Base-by-base conservation (phyloP, 1,140 invertebrate genomes). In the Dreissena polymorpha region DNA sequence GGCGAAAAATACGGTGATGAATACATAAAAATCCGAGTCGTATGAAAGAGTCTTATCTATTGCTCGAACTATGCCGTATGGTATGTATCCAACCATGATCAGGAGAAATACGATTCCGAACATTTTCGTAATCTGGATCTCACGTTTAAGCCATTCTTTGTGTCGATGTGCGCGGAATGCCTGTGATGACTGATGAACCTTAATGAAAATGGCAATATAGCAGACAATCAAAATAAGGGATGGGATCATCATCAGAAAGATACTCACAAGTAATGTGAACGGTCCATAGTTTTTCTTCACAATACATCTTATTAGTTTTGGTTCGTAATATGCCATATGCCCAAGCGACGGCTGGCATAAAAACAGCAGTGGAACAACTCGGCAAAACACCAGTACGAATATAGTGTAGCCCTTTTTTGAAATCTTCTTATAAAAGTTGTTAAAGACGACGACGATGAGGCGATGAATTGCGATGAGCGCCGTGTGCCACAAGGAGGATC, bases 81-180 rank as follows among this genome's bases (percentile, higher is more conserved):
- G 92, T 23, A 92, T 76, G 72, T 92, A 93, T 29, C 92, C 92
- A 18, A 92, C 84, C 57, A 93, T 81, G 55, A 93, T 92, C 18
- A 93, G 86, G 10, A 92, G 83, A 81, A 93, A 93, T 14, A 93
- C 91, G 75, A 93, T 88, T 63, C 90, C 92, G 85, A 93, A 93
- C 92, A 93, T 93, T 86, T 92, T 93, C 0, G 92, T 93, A 64
- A 93, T 93, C 81, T 91, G 90, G 29, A 93, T 91, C 84, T 93
- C 92, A 16, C 92, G 85, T 51, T 89, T 86, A 12, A 92, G 84
- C 89, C 88, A 92, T 86, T 90, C 89, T 14, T 88, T 86, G 69
- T 90, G 89, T 16, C 89, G 77, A 18, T 84, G 87, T 57, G 85
- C 88, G 68, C 90, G 83, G 29, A 91, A 88, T 14, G 86, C 88